Evolutionary conservation across 2,888 invertebrate genomes (phyloP).

Genomic region (Pristionchus maxplancki): DNA sequence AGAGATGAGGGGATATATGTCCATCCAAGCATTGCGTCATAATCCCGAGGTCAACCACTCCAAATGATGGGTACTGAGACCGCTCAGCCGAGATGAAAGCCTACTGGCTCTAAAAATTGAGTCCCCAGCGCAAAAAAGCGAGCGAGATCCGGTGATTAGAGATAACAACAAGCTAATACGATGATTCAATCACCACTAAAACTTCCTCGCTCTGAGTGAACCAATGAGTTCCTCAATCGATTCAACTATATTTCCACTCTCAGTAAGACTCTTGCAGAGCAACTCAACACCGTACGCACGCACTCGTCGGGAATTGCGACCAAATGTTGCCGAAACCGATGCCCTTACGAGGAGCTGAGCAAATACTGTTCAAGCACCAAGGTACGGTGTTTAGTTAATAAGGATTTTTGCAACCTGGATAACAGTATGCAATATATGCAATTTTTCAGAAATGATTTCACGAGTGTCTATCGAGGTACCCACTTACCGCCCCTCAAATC

Average conservation of each 20-base stretch:
- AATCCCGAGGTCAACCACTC: conserved; percentile 27
- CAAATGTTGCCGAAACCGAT: conserved; percentile 43
- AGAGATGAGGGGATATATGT: conserved; percentile 25
- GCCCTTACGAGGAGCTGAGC: conserved; percentile 46
- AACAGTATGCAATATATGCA: neutral
- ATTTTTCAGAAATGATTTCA: conserved; percentile 11
- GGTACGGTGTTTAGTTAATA: neutral
- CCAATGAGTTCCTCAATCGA: neutral
- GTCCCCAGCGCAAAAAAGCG: neutral
- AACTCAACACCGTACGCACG: conserved; percentile 24
- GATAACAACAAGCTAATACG: neutral
- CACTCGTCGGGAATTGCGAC: conserved; percentile 31
- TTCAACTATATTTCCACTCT: neutral
- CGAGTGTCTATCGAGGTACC: conserved; percentile 29
- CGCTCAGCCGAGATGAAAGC: neutral
- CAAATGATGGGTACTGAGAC: conserved; percentile 28
- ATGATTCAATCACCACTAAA: neutral
- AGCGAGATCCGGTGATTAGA: neutral
- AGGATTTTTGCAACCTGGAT: neutral
- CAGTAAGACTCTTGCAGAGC: conserved; percentile 13
- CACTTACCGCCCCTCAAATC: too few relatives aligned
- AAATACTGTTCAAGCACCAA: conserved; percentile 38
- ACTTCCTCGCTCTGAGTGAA: neutral
- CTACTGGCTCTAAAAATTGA: neutral
- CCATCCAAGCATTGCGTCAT: conserved; percentile 26